Percentiles rank a stretch among this genome's conserved stretches.
Conservation (phyloP, 2,113 vertebrate species). For the Origma solitaria region DNA sequence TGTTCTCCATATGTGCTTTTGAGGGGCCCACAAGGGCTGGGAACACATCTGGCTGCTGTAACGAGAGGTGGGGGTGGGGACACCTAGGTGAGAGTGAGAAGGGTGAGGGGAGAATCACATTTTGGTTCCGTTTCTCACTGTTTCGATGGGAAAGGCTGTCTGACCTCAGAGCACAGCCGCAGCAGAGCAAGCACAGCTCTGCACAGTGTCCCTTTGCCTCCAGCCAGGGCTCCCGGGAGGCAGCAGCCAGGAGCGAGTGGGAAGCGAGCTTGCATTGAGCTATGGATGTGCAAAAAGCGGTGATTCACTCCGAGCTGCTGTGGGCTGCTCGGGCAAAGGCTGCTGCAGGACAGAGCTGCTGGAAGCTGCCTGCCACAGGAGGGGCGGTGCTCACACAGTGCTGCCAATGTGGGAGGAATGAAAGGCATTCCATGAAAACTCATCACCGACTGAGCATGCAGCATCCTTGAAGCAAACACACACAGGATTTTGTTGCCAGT, state of each 20-base stretch:
- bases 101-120: neutral
- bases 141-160: neutral
- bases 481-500: neutral
- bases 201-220: neutral
- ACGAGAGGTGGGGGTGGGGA: neutral
- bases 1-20: neutral
- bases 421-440: neutral
- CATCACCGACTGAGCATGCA: neutral
- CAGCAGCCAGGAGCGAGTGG: neutral
- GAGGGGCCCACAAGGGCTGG: rapidly evolving
- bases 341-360: neutral
- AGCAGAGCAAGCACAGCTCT: neutral
- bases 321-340: neutral
- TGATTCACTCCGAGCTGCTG: neutral
- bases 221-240: neutral
- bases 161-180: neutral
- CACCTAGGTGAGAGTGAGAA: neutral
- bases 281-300: neutral
- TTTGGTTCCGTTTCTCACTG: neutral
- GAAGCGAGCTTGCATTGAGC: neutral
- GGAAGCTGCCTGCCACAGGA: neutral
- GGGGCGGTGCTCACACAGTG: neutral
- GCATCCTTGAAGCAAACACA: neutral
- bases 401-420: neutral
- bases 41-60: neutral